Evolutionary conservation across 2,888 invertebrate species (phyloP).

Genomic region (Acanthoscelides obtectus): DNA sequence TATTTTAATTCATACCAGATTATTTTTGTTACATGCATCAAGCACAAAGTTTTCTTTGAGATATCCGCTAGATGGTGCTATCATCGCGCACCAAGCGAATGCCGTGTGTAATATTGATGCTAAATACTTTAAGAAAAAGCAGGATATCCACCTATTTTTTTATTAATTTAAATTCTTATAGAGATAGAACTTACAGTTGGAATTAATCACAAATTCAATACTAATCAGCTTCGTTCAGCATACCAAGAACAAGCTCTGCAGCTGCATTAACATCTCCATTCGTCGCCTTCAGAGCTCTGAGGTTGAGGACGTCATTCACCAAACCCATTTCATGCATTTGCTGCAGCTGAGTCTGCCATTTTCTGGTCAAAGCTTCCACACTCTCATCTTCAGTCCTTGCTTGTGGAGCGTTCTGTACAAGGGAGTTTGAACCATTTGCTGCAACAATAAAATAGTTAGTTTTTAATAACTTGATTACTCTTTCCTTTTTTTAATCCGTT

Average conservation of each 20-base stretch:
- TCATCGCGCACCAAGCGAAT: too few relatives aligned
- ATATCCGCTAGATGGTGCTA: too few relatives aligned
- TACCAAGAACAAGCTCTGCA: slow-evolving; percentile 74
- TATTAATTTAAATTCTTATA: background rate
- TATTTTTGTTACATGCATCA: too few relatives aligned
- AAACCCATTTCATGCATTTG: slow-evolving; percentile 92
- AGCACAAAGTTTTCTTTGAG: too few relatives aligned
- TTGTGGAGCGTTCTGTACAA: background rate
- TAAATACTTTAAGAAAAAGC: too few relatives aligned
- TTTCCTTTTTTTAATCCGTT: too few relatives aligned
- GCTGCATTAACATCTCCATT: slow-evolving; percentile 86
- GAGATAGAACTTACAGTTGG: background rate
- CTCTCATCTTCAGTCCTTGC: slow-evolving; percentile 26
- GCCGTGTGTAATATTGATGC: too few relatives aligned
- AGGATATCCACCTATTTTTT: too few relatives aligned
- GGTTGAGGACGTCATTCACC: slow-evolving; percentile 73
- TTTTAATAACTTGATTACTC: too few relatives aligned
- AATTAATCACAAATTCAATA: background rate
- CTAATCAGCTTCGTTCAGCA: slow-evolving; percentile 5
- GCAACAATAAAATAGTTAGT: background rate
- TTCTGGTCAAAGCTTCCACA: slow-evolving; percentile 36
- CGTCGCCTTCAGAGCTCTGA: slow-evolving; percentile 78
- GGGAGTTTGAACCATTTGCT: background rate
- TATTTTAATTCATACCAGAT: too few relatives aligned
- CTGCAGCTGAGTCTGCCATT: slow-evolving; percentile 56